Conservation (phyloP, 2,113 vertebrate species). For the Anarrhichthys ocellatus region DNA sequence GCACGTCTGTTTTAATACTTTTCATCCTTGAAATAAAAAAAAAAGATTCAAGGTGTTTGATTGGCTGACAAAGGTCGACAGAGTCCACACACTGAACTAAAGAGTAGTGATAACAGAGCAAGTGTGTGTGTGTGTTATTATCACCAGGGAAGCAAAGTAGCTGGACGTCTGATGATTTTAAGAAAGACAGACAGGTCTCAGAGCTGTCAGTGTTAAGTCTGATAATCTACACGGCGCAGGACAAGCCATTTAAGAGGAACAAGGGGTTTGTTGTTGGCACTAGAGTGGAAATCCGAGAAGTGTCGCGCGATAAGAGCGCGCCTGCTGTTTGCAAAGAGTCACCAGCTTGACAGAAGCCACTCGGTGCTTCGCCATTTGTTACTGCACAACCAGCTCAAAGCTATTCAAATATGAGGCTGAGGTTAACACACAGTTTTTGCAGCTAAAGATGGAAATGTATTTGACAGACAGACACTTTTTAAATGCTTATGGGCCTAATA, state of each 20-base stretch:
- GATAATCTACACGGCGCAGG: constrained; percentile 51
- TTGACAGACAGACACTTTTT: constrained; percentile 29
- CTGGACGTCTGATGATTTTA: constrained; percentile 18
- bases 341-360: constrained; percentile 35
- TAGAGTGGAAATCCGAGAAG: constrained; percentile 55
- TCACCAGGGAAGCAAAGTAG: neutral
- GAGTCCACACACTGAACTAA: neutral
- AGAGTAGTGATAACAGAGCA: constrained; percentile 1
- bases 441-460: constrained; percentile 3
- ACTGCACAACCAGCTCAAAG: constrained; percentile 1
- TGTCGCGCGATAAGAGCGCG: constrained; percentile 48
- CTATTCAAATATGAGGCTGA: constrained; percentile 4
- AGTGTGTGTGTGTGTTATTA: neutral
- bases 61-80: constrained; percentile 47
- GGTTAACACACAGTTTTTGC: neutral
- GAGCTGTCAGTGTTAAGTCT: constrained; percentile 39
- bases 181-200: constrained; percentile 26
- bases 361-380: constrained; percentile 36
- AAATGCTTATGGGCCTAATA: constrained; percentile 15
- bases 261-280: constrained; percentile 43
- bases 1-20: constrained; percentile 36
- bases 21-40: constrained; percentile 35
- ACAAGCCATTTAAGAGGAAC: constrained; percentile 59
- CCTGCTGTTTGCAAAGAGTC: constrained; percentile 48
- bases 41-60: constrained; percentile 33